These are phyloP conservation scores for Argentina silus DNA, from an alignment of 2,797 vertebrate species.

Conservation along the genomic window DNA sequence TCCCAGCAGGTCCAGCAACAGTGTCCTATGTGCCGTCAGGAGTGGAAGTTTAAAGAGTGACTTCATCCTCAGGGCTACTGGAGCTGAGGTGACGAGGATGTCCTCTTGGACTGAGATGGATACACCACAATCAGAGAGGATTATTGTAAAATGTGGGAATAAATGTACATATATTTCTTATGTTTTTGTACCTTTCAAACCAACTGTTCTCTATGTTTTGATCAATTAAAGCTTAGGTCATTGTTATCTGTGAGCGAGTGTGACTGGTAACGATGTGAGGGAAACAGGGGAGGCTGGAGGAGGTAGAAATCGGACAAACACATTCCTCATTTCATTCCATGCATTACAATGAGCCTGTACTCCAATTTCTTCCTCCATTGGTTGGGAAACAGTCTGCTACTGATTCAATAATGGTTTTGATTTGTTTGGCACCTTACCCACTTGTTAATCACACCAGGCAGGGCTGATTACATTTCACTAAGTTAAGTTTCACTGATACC, in stretches of 20 bases:
- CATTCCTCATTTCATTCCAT: no score
- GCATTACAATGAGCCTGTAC: no score
- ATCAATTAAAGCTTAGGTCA: background rate
- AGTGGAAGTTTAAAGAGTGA: conserved; percentile 98
- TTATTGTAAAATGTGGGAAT: background rate
- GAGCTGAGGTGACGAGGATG: background rate
- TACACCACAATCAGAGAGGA: background rate
- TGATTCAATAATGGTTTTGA: no score
- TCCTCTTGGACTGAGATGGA: background rate
- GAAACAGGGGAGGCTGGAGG: no score
- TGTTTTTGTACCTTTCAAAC: conserved; percentile 1
- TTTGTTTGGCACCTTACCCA: no score
- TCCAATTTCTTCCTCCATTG: no score
- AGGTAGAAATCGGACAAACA: no score
- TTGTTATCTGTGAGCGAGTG: background rate
- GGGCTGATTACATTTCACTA: no score
- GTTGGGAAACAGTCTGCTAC: no score
- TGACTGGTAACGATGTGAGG: no score
- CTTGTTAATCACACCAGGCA: no score
- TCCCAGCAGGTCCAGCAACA: conserved; percentile 98
- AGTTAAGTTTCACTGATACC: no score
- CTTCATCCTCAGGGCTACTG: background rate
- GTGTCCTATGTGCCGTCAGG: conserved; percentile 97
- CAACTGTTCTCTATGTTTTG: background rate
- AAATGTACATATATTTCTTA: background rate